Percentiles rank a stretch among this genome's conserved stretches.
These are phyloP conservation scores for Drosophila greeni DNA, from an alignment of 2,888 invertebrate genomes.

Conservation along the genomic window DNA sequence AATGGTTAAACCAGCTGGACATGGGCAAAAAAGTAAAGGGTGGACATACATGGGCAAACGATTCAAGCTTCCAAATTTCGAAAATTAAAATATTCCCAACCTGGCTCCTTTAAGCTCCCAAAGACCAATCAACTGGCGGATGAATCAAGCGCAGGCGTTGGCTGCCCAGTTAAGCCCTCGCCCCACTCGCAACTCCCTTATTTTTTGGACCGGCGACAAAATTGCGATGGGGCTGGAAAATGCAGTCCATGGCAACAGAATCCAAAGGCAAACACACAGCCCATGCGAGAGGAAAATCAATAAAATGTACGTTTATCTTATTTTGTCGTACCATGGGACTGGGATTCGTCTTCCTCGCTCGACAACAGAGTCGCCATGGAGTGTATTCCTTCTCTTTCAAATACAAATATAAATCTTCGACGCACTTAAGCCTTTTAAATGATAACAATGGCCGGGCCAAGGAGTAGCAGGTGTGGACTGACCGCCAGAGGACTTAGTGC, in stretches of 20 bases:
- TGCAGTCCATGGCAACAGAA: conserved; percentile 56
- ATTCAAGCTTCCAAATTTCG: too few species aligned
- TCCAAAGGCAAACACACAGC: conserved; percentile 29
- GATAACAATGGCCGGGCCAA: conserved; percentile 61
- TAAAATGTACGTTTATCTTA: conserved; percentile 64
- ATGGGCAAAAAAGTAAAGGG: too few species aligned
- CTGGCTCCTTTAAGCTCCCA: too few species aligned
- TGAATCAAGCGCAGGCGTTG: conserved; percentile 55
- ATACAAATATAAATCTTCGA: conserved; percentile 70
- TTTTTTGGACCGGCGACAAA: conserved; percentile 47
- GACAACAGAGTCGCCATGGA: conserved; percentile 9
- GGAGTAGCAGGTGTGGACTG: conserved; percentile 55
- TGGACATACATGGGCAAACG: too few species aligned
- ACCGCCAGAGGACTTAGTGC: conserved; percentile 29
- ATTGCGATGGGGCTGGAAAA: conserved; percentile 32
- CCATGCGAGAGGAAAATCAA: conserved; percentile 64
- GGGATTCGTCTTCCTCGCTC: conserved; percentile 36
- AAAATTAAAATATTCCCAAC: too few species aligned
- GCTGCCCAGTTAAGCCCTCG: conserved; percentile 43
- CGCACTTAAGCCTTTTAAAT: conserved; percentile 70
- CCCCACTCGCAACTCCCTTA: conserved; percentile 7
- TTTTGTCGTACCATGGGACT: conserved; percentile 41
- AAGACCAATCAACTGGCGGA: conserved; percentile 57
- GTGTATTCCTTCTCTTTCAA: conserved; percentile 49
- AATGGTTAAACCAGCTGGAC: too few species aligned